Base-by-base conservation (phyloP, 2,797 vertebrate species). In the Pseudomugil gertrudae region DNA sequence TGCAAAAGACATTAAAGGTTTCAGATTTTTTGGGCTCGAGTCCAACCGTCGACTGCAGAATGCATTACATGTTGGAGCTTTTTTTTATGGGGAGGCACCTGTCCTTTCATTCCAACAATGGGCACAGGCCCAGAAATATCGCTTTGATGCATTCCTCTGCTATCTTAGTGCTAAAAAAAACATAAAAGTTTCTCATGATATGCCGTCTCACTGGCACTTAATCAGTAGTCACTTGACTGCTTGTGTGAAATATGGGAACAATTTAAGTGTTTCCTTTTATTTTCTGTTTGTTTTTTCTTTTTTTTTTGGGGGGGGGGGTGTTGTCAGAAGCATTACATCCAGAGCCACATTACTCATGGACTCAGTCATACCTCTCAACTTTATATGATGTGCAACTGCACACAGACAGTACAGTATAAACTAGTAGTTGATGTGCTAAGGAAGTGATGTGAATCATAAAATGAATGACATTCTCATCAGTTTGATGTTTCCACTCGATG, bases 401-500 rank as follows among this genome's bases (percentile, higher is more conserved):
- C 66, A 84, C 79, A 75, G 61, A 59, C 64, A 73, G 68, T 78
- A 56, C 65, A 67, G 66, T 79, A 71, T 76, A 83, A 82, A 79
- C 63, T 59, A 61, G 62, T 80, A 68, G 72, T 83, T 53, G 55
- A 71, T 65, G 81, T 82, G 77, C 68, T 72, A 67, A 80, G 71
- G 77, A 81, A 84, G 74, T 69, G 76, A 73, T 74, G 80, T 82
- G 71, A 81, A 83, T 72, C 69, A 59, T 71, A 60, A 74, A 79
- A 79, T 82, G 65, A 80, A 69, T 40, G 65, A 74, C 65, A 56
- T 57, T 66, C 40, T 65, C 43, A 45, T 72, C 63, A 43, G 61
- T 79, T 78, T 76, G 84, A 82, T 78, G 75, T 87, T 84, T 95
- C 93, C 92, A 92, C 91, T 89, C 92, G 94, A 94, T 93, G 92